Percentiles rank a stretch among this genome's conserved stretches.
These are phyloP conservation scores for Smutsia temminckii DNA, from an alignment of 2,797 vertebrate species.

Conservation along the genomic window DNA sequence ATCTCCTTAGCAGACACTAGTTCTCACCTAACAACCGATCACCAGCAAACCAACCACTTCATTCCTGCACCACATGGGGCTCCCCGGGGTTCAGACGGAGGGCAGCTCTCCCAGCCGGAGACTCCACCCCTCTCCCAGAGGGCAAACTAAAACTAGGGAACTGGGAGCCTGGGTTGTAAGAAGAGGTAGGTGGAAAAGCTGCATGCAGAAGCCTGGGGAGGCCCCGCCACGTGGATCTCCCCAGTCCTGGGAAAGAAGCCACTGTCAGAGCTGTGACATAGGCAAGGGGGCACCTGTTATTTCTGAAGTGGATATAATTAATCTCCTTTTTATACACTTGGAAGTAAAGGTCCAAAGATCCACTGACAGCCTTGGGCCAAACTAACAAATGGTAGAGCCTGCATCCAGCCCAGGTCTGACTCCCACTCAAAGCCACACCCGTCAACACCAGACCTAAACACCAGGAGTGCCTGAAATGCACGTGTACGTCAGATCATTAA, in stretches of 20 bases:
- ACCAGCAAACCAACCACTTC: neutral
- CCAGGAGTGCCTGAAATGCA: fast-evolving
- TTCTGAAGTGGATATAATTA: neutral
- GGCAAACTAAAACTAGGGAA: neutral
- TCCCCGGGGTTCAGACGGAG: neutral
- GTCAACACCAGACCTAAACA: fast-evolving
- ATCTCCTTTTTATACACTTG: neutral
- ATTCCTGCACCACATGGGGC: fast-evolving
- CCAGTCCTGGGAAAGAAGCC: neutral
- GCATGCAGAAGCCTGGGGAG: neutral
- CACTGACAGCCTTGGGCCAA: neutral
- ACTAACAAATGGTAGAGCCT: neutral
- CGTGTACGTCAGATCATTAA: fast-evolving
- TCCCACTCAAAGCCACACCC: neutral
- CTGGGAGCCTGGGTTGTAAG: neutral
- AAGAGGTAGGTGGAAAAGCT: fast-evolving
- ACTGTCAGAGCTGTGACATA: fast-evolving
- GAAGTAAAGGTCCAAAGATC: neutral
- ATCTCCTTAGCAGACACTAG: neutral
- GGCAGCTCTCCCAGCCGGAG: neutral
- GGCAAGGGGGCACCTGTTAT: no score
- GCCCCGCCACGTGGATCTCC: fast-evolving
- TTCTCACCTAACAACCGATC: neutral
- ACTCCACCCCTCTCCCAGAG: neutral
- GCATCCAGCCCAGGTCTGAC: neutral